These are phyloP conservation scores for Manacus vitellinus DNA, from an alignment of 2,113 vertebrate genomes.

Conservation along the genomic window DNA sequence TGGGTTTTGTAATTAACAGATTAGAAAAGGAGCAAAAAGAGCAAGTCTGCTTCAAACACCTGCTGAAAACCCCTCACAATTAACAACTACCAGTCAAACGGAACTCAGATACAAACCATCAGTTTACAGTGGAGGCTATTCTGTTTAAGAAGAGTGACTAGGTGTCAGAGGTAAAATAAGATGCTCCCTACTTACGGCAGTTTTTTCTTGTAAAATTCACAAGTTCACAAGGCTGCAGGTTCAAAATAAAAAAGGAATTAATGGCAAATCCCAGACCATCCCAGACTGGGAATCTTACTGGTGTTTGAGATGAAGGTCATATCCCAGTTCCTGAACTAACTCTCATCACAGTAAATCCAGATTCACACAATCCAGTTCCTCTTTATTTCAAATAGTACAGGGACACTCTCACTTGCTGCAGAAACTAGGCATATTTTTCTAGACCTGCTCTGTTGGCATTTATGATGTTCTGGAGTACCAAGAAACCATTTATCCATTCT, in stretches of 20 bases:
- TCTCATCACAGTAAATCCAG: not conserved
- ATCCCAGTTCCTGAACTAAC: not conserved
- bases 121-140: not conserved
- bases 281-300: not conserved
- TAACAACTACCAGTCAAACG: not conserved
- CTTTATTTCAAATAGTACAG: not conserved
- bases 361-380: not conserved
- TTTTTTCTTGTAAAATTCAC: constrained; percentile 80
- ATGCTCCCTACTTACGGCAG: constrained; percentile 79
- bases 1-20: not conserved
- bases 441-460: not conserved
- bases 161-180: not conserved
- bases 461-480: not conserved
- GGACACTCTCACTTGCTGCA: not conserved
- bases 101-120: not conserved
- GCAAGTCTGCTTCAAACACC: not conserved
- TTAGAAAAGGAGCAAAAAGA: not conserved
- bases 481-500: not conserved
- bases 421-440: not conserved
- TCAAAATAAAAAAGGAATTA: not conserved
- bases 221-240: constrained; percentile 83
- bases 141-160: not conserved
- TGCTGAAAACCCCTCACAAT: not conserved
- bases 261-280: not conserved
- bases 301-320: not conserved